Percentiles rank a stretch among this genome's conserved stretches.
phyloP scores from a whole-genome alignment of 2,797 vertebrate species.

The Siniperca obscura region DNA sequence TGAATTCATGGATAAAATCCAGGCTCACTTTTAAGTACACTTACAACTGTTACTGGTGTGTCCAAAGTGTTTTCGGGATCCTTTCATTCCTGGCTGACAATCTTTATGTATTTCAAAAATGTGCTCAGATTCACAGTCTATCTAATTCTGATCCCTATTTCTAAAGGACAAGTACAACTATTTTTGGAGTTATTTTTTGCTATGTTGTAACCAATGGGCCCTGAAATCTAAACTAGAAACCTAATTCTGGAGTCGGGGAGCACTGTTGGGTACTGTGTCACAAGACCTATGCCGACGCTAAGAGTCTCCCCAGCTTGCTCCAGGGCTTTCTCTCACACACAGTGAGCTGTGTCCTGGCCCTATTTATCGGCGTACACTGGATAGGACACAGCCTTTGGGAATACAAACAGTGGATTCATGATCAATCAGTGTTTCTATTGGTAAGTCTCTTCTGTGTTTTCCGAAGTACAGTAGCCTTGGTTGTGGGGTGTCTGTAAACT shows the following conservation, averaged over 20 bases:
- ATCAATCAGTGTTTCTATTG: constrained; percentile 29
- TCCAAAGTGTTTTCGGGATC: neutral
- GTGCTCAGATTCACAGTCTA: constrained; percentile 18
- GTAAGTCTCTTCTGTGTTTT: neutral
- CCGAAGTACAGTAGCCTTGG: neutral
- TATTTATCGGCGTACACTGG: constrained; percentile 17
- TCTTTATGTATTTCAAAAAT: constrained; percentile 33
- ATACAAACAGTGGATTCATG: constrained; percentile 65
- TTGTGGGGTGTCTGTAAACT: neutral
- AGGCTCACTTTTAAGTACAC: neutral
- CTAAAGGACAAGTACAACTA: constrained; percentile 52
- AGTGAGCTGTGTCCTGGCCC: constrained; percentile 58
- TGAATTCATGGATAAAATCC: neutral
- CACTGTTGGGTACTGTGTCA: constrained; percentile 63
- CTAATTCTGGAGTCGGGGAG: constrained; percentile 60
- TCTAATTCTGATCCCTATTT: constrained; percentile 4
- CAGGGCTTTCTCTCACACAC: constrained; percentile 71
- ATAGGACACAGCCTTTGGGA: constrained; percentile 31
- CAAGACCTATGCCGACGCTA: constrained; percentile 60
- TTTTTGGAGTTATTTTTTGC: constrained; percentile 52
- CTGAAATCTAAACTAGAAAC: constrained; percentile 63
- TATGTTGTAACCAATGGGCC: constrained; percentile 40
- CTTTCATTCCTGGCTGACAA: neutral
- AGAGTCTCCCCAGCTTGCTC: constrained; percentile 50
- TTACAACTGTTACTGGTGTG: neutral